phyloP scores from a whole-genome alignment of 2,797 vertebrate species.

The Vipera ursinii region DNA sequence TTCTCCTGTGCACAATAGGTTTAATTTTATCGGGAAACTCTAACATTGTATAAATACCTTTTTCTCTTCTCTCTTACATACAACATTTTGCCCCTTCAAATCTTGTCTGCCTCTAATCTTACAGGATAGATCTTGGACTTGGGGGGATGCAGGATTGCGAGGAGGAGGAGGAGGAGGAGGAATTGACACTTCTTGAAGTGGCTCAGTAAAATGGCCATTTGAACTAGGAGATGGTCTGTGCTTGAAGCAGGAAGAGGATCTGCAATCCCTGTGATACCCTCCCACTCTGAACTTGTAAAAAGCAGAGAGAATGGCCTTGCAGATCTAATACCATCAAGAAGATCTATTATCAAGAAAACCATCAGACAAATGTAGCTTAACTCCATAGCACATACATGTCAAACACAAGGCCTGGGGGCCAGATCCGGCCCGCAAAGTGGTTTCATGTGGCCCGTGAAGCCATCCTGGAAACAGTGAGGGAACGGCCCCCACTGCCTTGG shows the following conservation, averaged over 20 bases:
- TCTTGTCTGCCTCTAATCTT: neutral
- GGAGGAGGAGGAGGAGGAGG: neutral
- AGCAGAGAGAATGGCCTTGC: neutral
- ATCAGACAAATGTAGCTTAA: neutral
- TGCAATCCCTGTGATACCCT: neutral
- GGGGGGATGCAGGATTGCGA: neutral
- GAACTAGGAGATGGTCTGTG: neutral
- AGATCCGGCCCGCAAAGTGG: neutral
- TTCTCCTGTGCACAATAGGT: neutral
- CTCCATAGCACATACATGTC: neutral
- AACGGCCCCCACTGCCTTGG: too few species aligned
- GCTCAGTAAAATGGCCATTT: neutral
- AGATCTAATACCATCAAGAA: neutral
- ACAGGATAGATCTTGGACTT: neutral
- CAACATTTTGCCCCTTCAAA: neutral
- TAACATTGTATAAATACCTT: neutral
- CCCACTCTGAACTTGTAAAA: neutral
- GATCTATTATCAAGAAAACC: neutral
- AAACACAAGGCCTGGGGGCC: too few species aligned
- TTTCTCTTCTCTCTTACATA: neutral
- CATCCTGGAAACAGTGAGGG: too few species aligned
- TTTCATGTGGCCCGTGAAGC: too few species aligned
- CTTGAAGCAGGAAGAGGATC: neutral
- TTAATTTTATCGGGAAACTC: neutral
- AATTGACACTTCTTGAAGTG: neutral